Base-by-base conservation (phyloP, 2,797 vertebrate genomes). In the Buceros bicornis region DNA sequence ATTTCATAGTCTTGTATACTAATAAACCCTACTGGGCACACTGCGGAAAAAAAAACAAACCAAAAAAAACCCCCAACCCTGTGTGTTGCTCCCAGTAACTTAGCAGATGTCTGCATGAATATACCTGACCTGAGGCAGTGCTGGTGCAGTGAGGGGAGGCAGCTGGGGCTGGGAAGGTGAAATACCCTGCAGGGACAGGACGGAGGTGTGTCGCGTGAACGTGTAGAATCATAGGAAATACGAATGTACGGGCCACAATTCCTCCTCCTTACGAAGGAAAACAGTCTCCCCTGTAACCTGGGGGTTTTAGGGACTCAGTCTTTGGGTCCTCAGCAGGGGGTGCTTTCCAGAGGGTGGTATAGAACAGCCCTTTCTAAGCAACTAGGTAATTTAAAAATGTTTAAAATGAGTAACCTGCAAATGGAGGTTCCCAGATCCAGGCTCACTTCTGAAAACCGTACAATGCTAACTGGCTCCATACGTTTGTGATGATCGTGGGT, bases 261-360 rank as follows among this genome's bases (percentile, higher is more conserved):
- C 17, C 12, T 16, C 11, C 29, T 66, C 10, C 25, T 74, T 73
- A 5, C 47, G 62, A 93, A 82, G 33, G 4, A 79, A 77, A 76
- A 19, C 10, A 65, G 21, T 33, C 5, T 73, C 8, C 2, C 7
- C 18, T 1, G 0, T 76, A n/a, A 66, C 9, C 12, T 42, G 28
- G 22, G 15, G 14, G 37, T 82, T 79, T 90, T 0, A 4, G 24
- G 8, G 65, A 17, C 29, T 78, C 3, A 4, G 12, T 83, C 51
- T 56, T 37, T 67, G 7, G 13, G 33, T 15, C 58, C 25, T 35
- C 1, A 1, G 18, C n/a, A 10, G 20, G 6, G 28, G 7, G 2
- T 54, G 28, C 25, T 17, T 69, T 81, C 72, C 25, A 9, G 22
- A 73, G 22, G 18, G 12, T 53, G 24, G 9, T 35, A n/a, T 42